Conservation (phyloP, 64 coral and sea anemone species). For the Dendrophyllia cribrosa region DNA sequence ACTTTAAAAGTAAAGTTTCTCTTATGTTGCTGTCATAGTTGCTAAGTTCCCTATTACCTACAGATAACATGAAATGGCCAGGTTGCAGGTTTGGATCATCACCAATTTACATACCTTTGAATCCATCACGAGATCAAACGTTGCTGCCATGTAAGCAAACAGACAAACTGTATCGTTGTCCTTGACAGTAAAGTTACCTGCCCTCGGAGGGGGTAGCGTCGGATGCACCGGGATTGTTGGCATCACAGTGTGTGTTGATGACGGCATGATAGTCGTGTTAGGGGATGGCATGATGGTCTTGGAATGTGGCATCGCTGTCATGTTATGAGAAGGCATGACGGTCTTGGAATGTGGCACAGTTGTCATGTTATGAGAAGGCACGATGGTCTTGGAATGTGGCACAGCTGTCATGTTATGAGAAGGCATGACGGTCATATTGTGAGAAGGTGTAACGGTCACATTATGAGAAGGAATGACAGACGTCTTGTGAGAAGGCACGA, state of each 20-base stretch:
- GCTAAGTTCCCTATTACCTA: too few species aligned
- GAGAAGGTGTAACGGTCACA: neutral
- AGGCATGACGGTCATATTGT: neutral
- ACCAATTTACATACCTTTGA: neutral
- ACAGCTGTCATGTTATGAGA: neutral
- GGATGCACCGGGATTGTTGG: conserved; percentile 10
- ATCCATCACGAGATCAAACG: neutral
- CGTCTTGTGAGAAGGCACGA: neutral
- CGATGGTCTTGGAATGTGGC: neutral
- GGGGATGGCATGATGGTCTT: conserved; percentile 8
- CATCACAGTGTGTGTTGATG: neutral
- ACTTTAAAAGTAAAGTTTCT: too few species aligned
- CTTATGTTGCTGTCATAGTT: too few species aligned
- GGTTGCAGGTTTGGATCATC: too few species aligned
- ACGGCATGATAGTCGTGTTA: conserved; percentile 5
- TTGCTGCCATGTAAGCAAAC: conserved; percentile 26
- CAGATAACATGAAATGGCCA: too few species aligned
- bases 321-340: neutral
- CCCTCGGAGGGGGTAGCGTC: neutral
- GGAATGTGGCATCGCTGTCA: neutral
- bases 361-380: neutral
- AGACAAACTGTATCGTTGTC: conserved; percentile 19
- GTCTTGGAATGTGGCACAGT: neutral
- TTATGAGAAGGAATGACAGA: neutral
- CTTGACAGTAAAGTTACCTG: conserved; percentile 41